Evolutionary conservation across 2,113 vertebrate species (phyloP), one percentile per base, ranked within the genome.

Genomic region (Atrichornis clamosus): DNA sequence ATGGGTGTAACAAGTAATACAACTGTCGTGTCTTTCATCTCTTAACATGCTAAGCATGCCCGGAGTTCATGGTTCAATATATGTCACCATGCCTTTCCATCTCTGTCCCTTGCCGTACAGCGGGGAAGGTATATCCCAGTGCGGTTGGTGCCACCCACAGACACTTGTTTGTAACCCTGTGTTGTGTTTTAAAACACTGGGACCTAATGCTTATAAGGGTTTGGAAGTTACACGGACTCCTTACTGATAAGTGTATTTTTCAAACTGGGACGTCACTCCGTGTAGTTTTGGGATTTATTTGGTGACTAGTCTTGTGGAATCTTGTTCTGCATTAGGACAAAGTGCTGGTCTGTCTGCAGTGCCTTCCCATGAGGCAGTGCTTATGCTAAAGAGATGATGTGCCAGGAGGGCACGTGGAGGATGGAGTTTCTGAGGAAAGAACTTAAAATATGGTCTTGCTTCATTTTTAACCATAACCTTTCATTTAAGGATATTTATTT

Each of bases 61-160:
- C 11, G 6, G 27, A 37, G 64, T 33, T 88, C 10, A 2, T 3
- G 15, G 22, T 74, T 60, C 9, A 10, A 0, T 32, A 1, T 4
- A 2, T 67, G n/a, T 70, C 16, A 11, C n/a, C 0, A 0, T 35
- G 28, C 18, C 28, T 33, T 58, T 30, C 15, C 17, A 6, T 67
- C 10, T 1, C 49, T 6, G 26, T 65, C 33, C 15, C 4, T 7
- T 58, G 19, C 33, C 0, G 1, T 10, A 2, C 22, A 11, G 60
- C 24, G n/a, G 41, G 41, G n/a, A 52, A 47, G 2, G 4, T 10
- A 3, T 11, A 1, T 65, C 27, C 14, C 3, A 2, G 0, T 13
- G 27, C 5, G 3, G 22, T 4, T 46, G 4, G 56, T 88, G 60
- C 65, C 17, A 5, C 26, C 67, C 26, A 20, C 63, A 21, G 67